Evolutionary conservation across 2,797 vertebrate species (phyloP).

Genomic region (Tokudaia muenninki): DNA sequence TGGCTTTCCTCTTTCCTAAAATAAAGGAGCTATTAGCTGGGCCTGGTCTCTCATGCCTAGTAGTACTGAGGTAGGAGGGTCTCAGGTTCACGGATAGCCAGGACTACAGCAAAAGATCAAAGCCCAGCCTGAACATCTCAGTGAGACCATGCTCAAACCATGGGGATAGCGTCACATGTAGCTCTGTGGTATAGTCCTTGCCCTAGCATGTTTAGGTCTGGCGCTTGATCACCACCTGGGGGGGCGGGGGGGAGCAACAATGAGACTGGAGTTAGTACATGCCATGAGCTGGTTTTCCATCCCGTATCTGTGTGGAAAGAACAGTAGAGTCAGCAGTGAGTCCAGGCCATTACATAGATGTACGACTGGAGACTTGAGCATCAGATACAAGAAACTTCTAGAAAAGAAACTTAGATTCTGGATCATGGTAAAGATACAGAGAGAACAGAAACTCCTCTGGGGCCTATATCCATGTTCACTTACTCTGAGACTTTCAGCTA

Average conservation of each 20-base stretch:
- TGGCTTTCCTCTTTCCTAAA: constrained; percentile 5
- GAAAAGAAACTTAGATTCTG: background rate
- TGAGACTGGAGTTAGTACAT: constrained; percentile 18
- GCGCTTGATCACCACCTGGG: background rate
- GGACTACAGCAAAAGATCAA: background rate
- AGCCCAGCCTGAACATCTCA: background rate
- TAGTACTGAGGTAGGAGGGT: background rate
- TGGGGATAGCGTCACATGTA: background rate
- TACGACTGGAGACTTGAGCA: background rate
- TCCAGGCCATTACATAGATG: background rate
- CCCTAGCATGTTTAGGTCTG: background rate
- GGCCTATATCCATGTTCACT: background rate
- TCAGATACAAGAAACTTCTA: background rate
- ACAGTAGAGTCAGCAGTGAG: background rate
- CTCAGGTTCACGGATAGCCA: background rate
- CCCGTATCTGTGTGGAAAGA: background rate
- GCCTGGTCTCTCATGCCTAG: background rate
- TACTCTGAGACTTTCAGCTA: background rate
- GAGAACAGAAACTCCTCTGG: background rate
- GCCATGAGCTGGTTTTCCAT: background rate
- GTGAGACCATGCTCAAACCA: background rate
- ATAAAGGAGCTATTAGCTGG: background rate
- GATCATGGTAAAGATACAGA: background rate
- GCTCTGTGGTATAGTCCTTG: background rate
- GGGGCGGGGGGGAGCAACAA: background rate